Evolutionary conservation across 2,888 invertebrate species (phyloP).

Genomic region (Morpho deidamia): DNA sequence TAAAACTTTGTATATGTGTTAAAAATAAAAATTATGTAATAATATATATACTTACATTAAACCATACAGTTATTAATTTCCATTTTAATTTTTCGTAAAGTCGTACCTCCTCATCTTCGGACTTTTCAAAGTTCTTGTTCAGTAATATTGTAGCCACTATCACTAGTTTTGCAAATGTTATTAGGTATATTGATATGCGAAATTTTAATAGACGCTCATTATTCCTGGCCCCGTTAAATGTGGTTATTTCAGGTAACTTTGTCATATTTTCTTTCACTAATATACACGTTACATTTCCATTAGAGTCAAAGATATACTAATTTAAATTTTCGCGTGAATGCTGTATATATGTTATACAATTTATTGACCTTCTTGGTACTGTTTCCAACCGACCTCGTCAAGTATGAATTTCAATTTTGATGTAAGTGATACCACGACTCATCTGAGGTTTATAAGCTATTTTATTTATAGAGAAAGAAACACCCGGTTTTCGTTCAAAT

Average conservation of each 20-base stretch:
- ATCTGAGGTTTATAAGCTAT: no score
- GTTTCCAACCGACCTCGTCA: no score
- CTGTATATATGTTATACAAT: background rate
- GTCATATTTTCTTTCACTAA: conserved; percentile 5
- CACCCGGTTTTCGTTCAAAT: no score
- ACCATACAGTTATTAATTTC: conserved; percentile 63
- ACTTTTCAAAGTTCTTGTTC: conserved; percentile 46
- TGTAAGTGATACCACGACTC: no score
- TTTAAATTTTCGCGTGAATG: background rate
- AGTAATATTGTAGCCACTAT: conserved; percentile 38
- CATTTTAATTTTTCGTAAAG: conserved; percentile 47
- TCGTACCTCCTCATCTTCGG: conserved; percentile 43
- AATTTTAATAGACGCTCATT: conserved; percentile 38
- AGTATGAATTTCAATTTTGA: no score
- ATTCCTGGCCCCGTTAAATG: conserved; percentile 3
- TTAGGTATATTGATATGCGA: conserved; percentile 43
- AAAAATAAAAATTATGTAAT: background rate
- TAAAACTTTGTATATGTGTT: no score
- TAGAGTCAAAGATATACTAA: conserved; percentile 11
- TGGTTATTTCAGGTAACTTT: background rate
- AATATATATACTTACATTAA: conserved; percentile 52
- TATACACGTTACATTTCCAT: conserved; percentile 7
- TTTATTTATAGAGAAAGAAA: no score
- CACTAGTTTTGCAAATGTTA: conserved; percentile 39
- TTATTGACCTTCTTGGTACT: no score